These are phyloP conservation scores for Cnemophilus loriae DNA, from an alignment of 2,113 vertebrate genomes.

Conservation along the genomic window DNA sequence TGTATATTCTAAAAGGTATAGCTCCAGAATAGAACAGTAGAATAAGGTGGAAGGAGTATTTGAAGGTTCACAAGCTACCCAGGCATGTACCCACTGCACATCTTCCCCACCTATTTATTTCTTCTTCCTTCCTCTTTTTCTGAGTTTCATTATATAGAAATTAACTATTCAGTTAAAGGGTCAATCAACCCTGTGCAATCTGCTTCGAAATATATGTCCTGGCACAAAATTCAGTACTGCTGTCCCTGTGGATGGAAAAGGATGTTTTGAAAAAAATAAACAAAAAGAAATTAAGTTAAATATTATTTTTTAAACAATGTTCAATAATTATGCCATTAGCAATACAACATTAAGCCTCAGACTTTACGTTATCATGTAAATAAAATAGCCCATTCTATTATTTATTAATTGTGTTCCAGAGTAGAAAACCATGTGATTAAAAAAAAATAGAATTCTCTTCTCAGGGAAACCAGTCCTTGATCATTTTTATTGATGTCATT, in stretches of 20 bases:
- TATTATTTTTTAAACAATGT: neutral
- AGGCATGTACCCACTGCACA: neutral
- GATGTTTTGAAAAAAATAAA: neutral
- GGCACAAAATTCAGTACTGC: neutral
- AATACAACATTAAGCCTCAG: neutral
- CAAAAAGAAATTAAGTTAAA: neutral
- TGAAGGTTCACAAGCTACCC: neutral
- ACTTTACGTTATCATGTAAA: neutral
- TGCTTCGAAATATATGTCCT: neutral
- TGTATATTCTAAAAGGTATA: neutral
- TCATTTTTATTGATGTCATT: neutral
- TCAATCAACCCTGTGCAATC: neutral
- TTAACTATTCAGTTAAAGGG: neutral
- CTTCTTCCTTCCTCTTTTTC: neutral
- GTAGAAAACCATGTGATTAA: neutral
- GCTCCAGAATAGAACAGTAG: neutral
- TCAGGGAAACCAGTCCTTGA: neutral
- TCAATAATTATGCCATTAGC: neutral
- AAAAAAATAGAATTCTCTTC: neutral
- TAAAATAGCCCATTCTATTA: neutral
- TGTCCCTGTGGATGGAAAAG: neutral
- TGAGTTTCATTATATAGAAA: neutral
- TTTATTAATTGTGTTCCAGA: neutral
- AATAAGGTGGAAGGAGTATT: neutral
- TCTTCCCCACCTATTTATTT: neutral